phyloP scores from a whole-genome alignment of 2,113 vertebrate species.

The Macquaria australasica region DNA sequence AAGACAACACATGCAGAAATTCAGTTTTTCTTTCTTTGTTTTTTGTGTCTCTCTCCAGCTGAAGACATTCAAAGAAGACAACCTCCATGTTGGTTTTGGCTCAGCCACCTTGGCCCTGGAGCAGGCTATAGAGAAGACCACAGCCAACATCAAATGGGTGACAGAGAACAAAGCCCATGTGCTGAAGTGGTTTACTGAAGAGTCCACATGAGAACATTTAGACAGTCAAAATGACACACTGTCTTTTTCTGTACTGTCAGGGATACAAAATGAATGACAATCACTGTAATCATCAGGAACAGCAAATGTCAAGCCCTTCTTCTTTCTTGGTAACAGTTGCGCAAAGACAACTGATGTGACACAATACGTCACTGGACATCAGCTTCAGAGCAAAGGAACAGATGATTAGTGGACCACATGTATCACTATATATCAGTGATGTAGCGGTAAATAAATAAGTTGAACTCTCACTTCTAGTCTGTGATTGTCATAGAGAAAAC shows the following conservation, averaged over 20 bases:
- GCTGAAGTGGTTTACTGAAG: slow-evolving; percentile 83
- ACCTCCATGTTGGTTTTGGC: slow-evolving; percentile 88
- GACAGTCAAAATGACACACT: background rate
- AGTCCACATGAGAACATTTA: slow-evolving; percentile 51
- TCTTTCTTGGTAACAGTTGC: background rate
- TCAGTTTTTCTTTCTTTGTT: slow-evolving; percentile 3
- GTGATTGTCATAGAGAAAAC: background rate
- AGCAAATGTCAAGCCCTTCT: background rate
- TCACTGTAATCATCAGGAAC: slow-evolving; percentile 9
- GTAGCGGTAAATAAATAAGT: background rate
- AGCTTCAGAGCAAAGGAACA: background rate
- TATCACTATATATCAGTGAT: background rate
- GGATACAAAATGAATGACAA: slow-evolving; percentile 8
- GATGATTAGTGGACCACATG: background rate
- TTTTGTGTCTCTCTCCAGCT: slow-evolving; percentile 81
- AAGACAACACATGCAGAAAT: background rate
- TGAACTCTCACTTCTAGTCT: background rate
- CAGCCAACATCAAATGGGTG: slow-evolving; percentile 92
- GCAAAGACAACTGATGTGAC: background rate
- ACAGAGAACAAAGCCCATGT: slow-evolving; percentile 84
- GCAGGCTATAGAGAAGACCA: slow-evolving; percentile 92
- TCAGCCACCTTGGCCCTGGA: slow-evolving; percentile 89
- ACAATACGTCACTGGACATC: background rate
- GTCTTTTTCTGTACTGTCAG: slow-evolving; percentile 3
- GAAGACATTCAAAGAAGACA: slow-evolving; percentile 88